Conservation (phyloP, 2,888 invertebrate species). For the Poecilus cupreus region DNA sequence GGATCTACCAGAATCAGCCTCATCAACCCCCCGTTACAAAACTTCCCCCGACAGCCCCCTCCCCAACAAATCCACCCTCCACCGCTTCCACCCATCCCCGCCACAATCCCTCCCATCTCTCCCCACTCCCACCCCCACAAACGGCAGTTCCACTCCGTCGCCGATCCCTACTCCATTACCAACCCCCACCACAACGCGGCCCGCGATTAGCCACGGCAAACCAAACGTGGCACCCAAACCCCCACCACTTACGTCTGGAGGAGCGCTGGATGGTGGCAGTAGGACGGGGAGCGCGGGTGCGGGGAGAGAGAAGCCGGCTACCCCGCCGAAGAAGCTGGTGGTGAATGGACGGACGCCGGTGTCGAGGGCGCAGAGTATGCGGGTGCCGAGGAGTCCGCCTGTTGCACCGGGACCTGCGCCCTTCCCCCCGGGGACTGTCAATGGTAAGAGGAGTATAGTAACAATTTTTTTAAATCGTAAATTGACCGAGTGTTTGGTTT, state of each 20-base stretch:
- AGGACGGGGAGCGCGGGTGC: slow-evolving; percentile 69
- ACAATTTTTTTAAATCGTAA: too few species aligned
- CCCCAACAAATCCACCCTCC: slow-evolving; percentile 68
- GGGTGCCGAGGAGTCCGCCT: slow-evolving; percentile 83
- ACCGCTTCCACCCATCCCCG: background rate
- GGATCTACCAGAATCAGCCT: background rate
- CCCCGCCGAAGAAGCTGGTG: slow-evolving; percentile 80
- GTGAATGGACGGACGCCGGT: slow-evolving; percentile 77
- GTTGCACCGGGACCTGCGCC: slow-evolving; percentile 70
- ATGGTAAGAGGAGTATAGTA: slow-evolving; percentile 42
- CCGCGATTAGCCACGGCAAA: slow-evolving; percentile 81
- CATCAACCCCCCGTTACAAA: background rate
- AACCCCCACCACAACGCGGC: slow-evolving; percentile 68
- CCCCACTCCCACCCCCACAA: slow-evolving; percentile 65
- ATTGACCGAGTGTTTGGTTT: too few species aligned
- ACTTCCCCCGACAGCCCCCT: background rate
- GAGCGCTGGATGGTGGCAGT: background rate
- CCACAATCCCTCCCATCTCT: background rate
- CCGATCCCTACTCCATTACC: background rate
- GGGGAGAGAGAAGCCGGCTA: slow-evolving; percentile 76
- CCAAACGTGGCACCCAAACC: slow-evolving; percentile 91
- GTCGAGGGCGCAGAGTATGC: slow-evolving; percentile 88
- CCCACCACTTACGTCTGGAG: slow-evolving; percentile 75
- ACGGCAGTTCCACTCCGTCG: background rate
- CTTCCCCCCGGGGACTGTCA: slow-evolving; percentile 62